Base-by-base conservation (phyloP, 2,888 invertebrate species). In the Nasonovia ribisnigri region DNA sequence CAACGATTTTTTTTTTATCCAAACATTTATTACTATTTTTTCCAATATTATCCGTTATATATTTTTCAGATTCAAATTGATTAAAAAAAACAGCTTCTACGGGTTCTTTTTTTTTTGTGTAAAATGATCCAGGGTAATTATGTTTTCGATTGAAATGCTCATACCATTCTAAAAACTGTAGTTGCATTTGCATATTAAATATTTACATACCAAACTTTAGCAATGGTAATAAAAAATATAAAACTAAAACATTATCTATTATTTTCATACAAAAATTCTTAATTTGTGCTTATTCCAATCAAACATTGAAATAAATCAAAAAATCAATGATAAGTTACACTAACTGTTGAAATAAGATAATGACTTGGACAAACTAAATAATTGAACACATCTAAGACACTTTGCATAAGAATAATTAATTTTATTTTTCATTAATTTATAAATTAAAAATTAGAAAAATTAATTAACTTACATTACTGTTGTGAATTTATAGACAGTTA, bases 31-130 rank as follows among this genome's bases (percentile, higher is more conserved):
- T 51, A 3, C 13, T 77, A 90, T 77, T 77, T 48, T 24, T 67
- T 67, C 11, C 36, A 42, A 16, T 90, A 84, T 51, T 91, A 91
- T 91, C 6, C 84, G 13, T 46, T 13, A 60, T 67, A 90, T 5
- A 92, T 87, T 86, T 46, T 46, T 60, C 54, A 67, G 86, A 60
- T 48, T 87, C 6, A 13, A 60, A 60, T 92, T 87, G n/a, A 92
- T 87, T 67, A 91, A 57, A 91, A 84, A 48, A 36, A 54, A 43
- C 8, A 48, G 42, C 13, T 88, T 42, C 10, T 42, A 24, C 2
- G 13, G 4, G 29, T 54, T 29, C 1, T 42, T 84, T 16, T 84
- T 84, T 48, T 48, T 29, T n/a, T 48, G 46, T 48, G 29, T 36
- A 1, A n/a, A 8, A 26, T 8, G 57, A 57, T 57, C 26, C 8